Evolutionary conservation across 1,140 invertebrate genomes (phyloP), one percentile per base, ranked within the genome.

Genomic region (Ceratina australensis): DNA sequence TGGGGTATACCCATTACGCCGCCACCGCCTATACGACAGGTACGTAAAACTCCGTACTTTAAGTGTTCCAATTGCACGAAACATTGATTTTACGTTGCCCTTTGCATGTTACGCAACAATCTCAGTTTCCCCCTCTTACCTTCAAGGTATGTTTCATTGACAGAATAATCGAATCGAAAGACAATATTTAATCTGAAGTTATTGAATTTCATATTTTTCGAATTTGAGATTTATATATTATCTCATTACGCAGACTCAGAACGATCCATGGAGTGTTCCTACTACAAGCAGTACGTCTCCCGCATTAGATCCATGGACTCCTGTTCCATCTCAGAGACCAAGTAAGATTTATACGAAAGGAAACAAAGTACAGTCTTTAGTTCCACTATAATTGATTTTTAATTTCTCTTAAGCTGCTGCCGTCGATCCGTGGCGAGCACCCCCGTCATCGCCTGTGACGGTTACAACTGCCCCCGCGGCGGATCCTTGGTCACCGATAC

Each of bases 1-100:
- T 97, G 96, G 96, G 95, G 94, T 26, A 93, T 95, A 84, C 94
- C 95, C 1, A 92, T 93, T 24, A 87, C 93, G 56, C 92, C 93
- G 66, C 88, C 90, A 10, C 90, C 91, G 15, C 89, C 92, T 8
- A 90, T 89, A 88, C 92, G 93, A 64, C 92, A 93, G 91, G 93
- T 93, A 91, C 76, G 79, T 80, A 1, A 28, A 56, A 59, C 69
- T 54, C 15, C 5, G 7, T n/a, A 15, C 52, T n/a, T 54, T n/a
- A 18, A 16, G n/a, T 24, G 57, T 54, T 80, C 28, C 33, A 42
- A 69, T 84, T 88, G 90, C 91, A 90, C 87, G 87, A 73, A 73
- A 85, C n/a, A 60, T 59, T 42, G 16, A 71, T 33, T 65, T 81
- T 72, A 60, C 50, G 26, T 67, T 73, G 16, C n/a, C 81, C 79